A percentile compares a stretch with the other conserved stretches of the same genome.
phyloP scores from a whole-genome alignment of 64 coral and sea anemone genomes.

The Acropora yongei region DNA sequence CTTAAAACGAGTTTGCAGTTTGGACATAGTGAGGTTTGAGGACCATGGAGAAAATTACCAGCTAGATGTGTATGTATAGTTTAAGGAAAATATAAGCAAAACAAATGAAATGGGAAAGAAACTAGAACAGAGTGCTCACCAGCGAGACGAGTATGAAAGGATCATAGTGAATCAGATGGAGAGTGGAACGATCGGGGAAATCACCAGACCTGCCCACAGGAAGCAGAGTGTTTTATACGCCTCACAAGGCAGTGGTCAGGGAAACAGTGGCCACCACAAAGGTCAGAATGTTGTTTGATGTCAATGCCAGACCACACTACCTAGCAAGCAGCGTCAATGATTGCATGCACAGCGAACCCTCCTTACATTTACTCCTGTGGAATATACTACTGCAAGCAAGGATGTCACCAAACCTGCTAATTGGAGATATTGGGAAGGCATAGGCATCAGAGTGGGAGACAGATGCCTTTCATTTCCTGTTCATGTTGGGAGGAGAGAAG shows the following conservation, averaged over 20 bases:
- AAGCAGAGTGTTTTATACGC: slow-evolving; percentile 24
- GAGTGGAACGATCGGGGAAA: slow-evolving; percentile 32
- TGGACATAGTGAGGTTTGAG: slow-evolving; percentile 36
- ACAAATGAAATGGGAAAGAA: slow-evolving; percentile 18
- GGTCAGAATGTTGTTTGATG: slow-evolving; percentile 51
- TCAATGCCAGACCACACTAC: neutral
- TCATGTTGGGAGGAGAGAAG: neutral
- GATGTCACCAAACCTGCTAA: neutral
- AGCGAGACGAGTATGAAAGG: neutral
- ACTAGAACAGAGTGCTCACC: neutral
- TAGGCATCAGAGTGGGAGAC: slow-evolving; percentile 15
- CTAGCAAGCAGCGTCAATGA: slow-evolving; percentile 22
- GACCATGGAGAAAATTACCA: slow-evolving; percentile 39
- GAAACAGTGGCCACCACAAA: slow-evolving; percentile 14
- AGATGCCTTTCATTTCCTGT: slow-evolving; percentile 9
- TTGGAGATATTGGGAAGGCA: slow-evolving; percentile 14
- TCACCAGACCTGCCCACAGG: slow-evolving; percentile 12
- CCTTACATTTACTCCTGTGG: slow-evolving; percentile 27
- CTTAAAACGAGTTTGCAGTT: slow-evolving; percentile 11
- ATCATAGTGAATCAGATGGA: slow-evolving; percentile 53
- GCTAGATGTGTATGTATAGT: slow-evolving; percentile 16
- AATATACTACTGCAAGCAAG: neutral
- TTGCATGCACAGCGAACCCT: slow-evolving; percentile 23
- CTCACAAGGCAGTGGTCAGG: slow-evolving; percentile 60
- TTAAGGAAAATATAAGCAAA: slow-evolving; percentile 39